phyloP scores from a whole-genome alignment of 2,797 vertebrate genomes.

The Steatocranus sp. region DNA sequence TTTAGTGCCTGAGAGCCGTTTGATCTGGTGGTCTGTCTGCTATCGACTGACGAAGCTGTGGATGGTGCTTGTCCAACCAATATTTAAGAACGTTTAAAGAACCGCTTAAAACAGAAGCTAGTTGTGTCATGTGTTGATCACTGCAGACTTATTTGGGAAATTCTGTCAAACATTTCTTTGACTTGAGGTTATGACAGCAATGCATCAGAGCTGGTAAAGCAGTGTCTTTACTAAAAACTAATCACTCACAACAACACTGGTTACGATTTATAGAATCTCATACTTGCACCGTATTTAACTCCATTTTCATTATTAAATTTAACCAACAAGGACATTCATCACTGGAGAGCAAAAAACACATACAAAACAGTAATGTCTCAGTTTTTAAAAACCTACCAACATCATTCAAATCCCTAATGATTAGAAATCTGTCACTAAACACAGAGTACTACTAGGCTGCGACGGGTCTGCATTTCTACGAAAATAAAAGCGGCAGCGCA shows the following conservation, averaged over 20 bases:
- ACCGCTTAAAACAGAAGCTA: neutral
- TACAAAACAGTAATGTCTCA: fast-evolving
- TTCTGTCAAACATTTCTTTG: neutral
- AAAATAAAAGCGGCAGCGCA: too few species aligned
- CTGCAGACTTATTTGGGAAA: neutral
- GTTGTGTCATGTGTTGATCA: neutral
- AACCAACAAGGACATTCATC: fast-evolving
- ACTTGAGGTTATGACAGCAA: neutral
- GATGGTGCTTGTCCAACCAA: neutral
- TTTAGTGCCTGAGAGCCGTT: neutral
- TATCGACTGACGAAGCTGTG: neutral
- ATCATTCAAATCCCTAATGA: neutral
- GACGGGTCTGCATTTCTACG: too few species aligned
- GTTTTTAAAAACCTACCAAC: neutral
- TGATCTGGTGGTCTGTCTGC: neutral
- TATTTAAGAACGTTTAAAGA: neutral
- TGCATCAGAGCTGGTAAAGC: neutral
- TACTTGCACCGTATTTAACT: neutral
- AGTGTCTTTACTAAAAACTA: neutral
- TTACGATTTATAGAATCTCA: neutral
- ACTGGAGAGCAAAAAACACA: neutral
- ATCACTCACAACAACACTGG: neutral
- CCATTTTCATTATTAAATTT: neutral
- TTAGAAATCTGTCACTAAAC: neutral
- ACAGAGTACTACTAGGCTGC: neutral